Base-by-base conservation (phyloP, 2,113 vertebrate species). In the Protomyctophum bolini region DNA sequence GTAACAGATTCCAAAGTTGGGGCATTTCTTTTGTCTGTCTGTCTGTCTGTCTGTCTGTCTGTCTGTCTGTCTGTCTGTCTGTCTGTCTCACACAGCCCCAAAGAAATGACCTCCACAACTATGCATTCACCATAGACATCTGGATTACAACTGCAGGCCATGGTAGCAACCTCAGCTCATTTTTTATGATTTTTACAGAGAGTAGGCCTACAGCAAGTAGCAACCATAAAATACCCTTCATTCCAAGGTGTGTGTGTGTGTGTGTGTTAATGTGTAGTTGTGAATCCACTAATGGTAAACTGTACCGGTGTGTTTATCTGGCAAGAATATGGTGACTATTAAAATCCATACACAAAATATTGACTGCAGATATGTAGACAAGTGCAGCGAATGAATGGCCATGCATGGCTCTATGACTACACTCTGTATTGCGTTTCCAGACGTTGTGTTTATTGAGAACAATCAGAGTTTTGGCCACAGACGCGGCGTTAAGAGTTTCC, bases 401-500 rank as follows among this genome's bases (percentile, higher is more conserved):
- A 55, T 55, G 48, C 5, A 55, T 55, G 48, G 10, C 56, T 48
- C 45, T 33, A 12, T 1, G 0, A 12, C n/a, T 67, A 47, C 10
- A 9, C 12, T 69, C 60, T 73, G 54, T 33, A 51, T 66, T 71
- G 15, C 70, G 59, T 60, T 68, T 80, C 29, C 66, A 84, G 80
- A 86, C 77, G n/a, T 46, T 63, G 68, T 86, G 72, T 90, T 90
- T 86, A 84, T 87, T 68, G 77, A 72, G 47, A 73, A 68, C 69
- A 78, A 68, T 75, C 73, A 73, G 68, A 62, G 45, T 71, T 66
- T 69, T 89, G 84, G 79, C 86, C 68, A 11, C 65, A 51, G 57
- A 56, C 59, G 62, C 71, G 59, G 70, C 63, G 70, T 90, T 89
- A 76, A 89, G 83, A 87, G 84, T 92, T 92, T 92, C 89, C 90